Evolutionary conservation across 2,888 invertebrate species (phyloP), one percentile per base, ranked within the genome.

Genomic region (Mimachlamys varia): DNA sequence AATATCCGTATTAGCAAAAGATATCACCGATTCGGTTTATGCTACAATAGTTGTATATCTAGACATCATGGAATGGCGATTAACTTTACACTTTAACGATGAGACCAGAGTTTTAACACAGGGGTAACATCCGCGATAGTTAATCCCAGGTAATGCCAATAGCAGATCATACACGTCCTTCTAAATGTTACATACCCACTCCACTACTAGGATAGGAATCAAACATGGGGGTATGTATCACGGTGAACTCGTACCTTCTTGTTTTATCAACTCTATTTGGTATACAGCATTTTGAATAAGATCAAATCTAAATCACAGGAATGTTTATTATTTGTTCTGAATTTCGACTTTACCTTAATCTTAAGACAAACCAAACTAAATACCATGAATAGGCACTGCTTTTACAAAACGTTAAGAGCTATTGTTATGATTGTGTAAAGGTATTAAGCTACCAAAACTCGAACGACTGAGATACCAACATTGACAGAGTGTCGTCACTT

Each of bases 21-120:
- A 58, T 19, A 58, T 19, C 19, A 53, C 13, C 15, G 53, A 2
- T 44, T 44, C 7, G 44, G 44, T 22, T n/a, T n/a, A 58, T 0
- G 27, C 4, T 76, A 3, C 76, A 76, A 76, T 76, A 76, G 76
- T 76, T 76, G 7, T 33, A 76, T 76, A 22, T 76, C 76, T 33
- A 76, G 76, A 76, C 76, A 22, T 27, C 19, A 10, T 22, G 76
- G 76, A 76, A 76, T 76, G 76, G 33, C 76, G 76, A 76, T 76
- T 76, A 76, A 76, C 76, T 76, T 76, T 76, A 76, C 27, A 76
- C 76, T 76, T 33, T 76, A 27, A 76, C 15, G 17, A 76, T 76
- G 27, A 76, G 27, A 76, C 76, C 27, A 27, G 33, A 76, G 76
- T 76, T 76, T 76, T 33, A 76, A 76, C 76, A 76, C 27, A 33